phyloP scores from a whole-genome alignment of 2,888 invertebrate genomes.

The Campoletis raptor region DNA sequence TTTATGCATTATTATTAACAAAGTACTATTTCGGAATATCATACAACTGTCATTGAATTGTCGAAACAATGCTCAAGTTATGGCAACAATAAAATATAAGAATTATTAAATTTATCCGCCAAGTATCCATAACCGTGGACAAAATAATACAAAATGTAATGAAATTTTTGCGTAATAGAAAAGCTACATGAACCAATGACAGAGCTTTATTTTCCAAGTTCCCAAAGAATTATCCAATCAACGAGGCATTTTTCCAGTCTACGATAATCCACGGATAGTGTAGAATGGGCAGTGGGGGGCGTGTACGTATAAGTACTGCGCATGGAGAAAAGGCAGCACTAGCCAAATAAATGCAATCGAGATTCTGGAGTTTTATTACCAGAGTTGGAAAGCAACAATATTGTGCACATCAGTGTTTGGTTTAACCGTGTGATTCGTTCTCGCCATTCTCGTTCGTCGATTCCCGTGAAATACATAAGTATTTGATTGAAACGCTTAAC shows the following conservation, averaged over 20 bases:
- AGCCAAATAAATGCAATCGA: constrained; percentile 51
- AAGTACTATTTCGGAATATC: too few relatives aligned
- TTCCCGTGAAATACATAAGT: not conserved
- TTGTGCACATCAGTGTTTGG: constrained; percentile 57
- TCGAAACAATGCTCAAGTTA: too few relatives aligned
- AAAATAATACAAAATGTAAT: not conserved
- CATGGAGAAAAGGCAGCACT: constrained; percentile 40
- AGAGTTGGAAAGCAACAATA: constrained; percentile 61
- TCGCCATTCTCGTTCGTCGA: constrained; percentile 9
- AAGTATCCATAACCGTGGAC: too few relatives aligned
- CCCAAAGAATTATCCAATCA: not conserved
- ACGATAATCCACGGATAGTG: not conserved
- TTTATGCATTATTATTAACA: too few relatives aligned
- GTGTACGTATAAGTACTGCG: not conserved
- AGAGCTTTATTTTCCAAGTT: not conserved
- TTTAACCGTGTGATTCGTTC: constrained; percentile 21
- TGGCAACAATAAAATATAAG: too few relatives aligned
- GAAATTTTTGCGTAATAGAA: not conserved
- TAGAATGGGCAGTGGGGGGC: not conserved
- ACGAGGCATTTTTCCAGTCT: not conserved
- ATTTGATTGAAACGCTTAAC: not conserved
- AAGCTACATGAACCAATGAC: not conserved
- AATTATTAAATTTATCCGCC: too few relatives aligned
- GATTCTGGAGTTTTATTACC: constrained; percentile 57
- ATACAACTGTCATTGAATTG: too few relatives aligned